These are phyloP conservation scores for Tamandua tetradactyla DNA, from an alignment of 2,797 vertebrate species.

Conservation along the genomic window DNA sequence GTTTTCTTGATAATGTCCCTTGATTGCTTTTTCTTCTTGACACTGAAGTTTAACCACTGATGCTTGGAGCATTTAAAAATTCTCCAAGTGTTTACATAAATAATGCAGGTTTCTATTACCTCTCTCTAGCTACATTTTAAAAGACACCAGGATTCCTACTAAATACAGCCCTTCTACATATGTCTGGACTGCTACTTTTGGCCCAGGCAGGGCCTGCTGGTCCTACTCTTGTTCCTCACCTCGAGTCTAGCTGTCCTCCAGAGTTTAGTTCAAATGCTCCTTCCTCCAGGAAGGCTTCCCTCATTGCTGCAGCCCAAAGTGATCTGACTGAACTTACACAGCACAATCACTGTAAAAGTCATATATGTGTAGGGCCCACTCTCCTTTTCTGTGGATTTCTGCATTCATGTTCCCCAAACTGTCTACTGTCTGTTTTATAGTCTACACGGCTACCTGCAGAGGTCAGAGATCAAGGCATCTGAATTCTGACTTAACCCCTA, in stretches of 20 bases:
- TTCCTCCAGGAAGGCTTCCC: too few relatives aligned
- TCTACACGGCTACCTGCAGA: not conserved
- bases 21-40: not conserved
- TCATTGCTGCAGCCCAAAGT: not conserved
- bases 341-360: not conserved
- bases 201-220: not conserved
- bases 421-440: not conserved
- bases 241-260: not conserved
- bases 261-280: not conserved
- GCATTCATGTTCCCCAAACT: not conserved
- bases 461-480: not conserved
- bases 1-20: too few relatives aligned
- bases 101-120: not conserved
- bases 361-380: rapidly evolving
- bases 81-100: not conserved
- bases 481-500: not conserved
- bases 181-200: not conserved
- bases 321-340: not conserved
- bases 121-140: not conserved
- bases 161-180: not conserved
- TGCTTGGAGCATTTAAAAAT: not conserved
- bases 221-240: not conserved
- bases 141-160: not conserved
- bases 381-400: not conserved
- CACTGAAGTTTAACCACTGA: not conserved